A percentile compares a stretch with the other conserved stretches of the same genome.
These are phyloP conservation scores for Xerus inauris DNA, from an alignment of 2,113 vertebrate genomes.

Conservation along the genomic window DNA sequence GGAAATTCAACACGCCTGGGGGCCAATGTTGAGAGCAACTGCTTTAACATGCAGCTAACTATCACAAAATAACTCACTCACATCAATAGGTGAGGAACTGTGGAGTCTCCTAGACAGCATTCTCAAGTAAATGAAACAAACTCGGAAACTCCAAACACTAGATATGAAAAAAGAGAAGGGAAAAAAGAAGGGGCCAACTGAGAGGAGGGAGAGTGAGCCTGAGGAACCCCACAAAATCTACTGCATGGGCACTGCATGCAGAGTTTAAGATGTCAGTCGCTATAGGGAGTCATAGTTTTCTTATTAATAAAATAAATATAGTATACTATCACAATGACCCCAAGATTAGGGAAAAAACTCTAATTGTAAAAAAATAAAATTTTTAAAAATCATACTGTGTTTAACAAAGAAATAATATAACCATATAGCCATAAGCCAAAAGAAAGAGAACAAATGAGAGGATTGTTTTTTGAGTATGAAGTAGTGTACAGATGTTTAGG, in stretches of 20 bases:
- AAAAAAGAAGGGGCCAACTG: background rate
- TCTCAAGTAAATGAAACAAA: background rate
- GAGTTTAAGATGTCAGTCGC: background rate
- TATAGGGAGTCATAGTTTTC: background rate
- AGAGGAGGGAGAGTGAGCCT: background rate
- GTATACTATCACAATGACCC: background rate
- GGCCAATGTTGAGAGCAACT: background rate
- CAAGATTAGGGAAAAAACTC: background rate
- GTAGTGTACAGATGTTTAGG: fast-evolving
- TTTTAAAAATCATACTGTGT: background rate
- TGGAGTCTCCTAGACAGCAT: background rate
- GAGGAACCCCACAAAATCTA: fast-evolving
- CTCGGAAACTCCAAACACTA: background rate
- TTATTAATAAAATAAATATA: background rate
- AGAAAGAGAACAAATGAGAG: background rate
- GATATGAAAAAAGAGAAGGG: background rate
- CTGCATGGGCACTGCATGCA: fast-evolving
- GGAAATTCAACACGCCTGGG: background rate
- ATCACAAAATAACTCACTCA: background rate
- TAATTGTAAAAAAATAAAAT: background rate
- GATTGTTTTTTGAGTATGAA: background rate
- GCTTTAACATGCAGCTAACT: background rate
- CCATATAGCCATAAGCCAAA: background rate
- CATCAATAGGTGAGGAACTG: background rate
- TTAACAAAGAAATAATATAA: background rate